Conservation (phyloP, 2,888 invertebrate species). For the Agapostemon virescens region DNA sequence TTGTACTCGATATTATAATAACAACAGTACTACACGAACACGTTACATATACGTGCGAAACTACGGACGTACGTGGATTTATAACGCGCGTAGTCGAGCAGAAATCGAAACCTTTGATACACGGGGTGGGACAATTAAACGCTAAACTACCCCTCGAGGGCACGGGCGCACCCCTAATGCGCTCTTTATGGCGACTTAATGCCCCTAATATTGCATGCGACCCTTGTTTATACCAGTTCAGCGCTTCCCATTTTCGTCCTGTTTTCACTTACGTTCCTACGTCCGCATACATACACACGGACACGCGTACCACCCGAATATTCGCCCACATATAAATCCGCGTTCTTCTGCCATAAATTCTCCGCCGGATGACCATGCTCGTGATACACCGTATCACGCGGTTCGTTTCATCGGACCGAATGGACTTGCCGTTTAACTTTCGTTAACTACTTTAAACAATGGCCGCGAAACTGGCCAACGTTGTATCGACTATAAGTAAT, state of each 20-base stretch:
- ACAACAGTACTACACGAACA: conserved; percentile 33
- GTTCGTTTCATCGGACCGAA: conserved; percentile 28
- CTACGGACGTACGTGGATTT: conserved; percentile 65
- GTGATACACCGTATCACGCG: conserved; percentile 29
- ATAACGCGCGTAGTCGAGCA: conserved; percentile 74
- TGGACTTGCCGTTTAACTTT: conserved; percentile 31
- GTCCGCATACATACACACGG: not conserved
- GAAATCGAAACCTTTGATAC: conserved; percentile 80
- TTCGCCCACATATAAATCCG: conserved; percentile 27
- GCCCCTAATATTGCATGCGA: conserved; percentile 80
- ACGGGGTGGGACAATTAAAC: conserved; percentile 80
- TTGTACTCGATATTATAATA: not conserved
- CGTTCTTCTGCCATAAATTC: conserved; percentile 51
- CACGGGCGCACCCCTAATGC: conserved; percentile 78
- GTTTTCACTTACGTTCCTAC: conserved; percentile 65
- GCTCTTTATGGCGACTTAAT: conserved; percentile 81
- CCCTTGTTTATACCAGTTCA: conserved; percentile 79
- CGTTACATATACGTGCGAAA: conserved; percentile 59
- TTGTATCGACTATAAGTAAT: not conserved
- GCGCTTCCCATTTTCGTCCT: conserved; percentile 76
- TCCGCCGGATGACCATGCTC: conserved; percentile 38
- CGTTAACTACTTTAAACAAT: conserved; percentile 34
- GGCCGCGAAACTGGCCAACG: conserved; percentile 11
- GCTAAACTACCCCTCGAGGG: conserved; percentile 81
- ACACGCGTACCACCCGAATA: not conserved